A percentile compares a stretch with the other conserved stretches of the same genome.
Evolutionary conservation across 2,797 vertebrate species (phyloP).

Genomic region (Astyanax mexicanus): DNA sequence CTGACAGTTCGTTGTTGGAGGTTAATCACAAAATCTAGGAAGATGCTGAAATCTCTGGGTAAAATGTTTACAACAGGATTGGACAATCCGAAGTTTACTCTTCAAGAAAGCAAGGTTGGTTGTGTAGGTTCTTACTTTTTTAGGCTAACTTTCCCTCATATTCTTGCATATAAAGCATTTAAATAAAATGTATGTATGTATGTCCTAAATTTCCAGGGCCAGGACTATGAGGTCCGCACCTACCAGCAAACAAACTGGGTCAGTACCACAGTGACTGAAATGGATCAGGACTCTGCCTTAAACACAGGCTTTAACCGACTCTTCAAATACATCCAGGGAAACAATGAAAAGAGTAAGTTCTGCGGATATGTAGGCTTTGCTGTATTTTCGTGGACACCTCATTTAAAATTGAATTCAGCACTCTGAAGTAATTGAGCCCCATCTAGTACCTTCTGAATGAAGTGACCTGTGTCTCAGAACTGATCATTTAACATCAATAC

Average conservation of each 20-base stretch:
- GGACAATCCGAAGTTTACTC: conserved; percentile 71
- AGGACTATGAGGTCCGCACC: conserved; percentile 78
- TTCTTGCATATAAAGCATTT: not conserved
- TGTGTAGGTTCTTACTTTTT: too few species aligned
- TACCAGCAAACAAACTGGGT: conserved; percentile 76
- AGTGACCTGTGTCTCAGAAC: too few species aligned
- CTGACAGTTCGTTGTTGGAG: not conserved
- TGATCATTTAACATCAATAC: too few species aligned
- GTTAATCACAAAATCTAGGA: not conserved
- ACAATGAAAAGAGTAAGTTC: conserved; percentile 75
- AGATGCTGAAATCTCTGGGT: conserved; percentile 75
- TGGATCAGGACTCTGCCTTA: conserved; percentile 65
- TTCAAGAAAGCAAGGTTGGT: conserved; percentile 70
- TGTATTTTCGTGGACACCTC: not conserved
- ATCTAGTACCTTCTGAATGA: too few species aligned
- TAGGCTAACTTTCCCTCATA: not conserved
- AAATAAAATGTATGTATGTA: not conserved
- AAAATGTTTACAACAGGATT: conserved; percentile 74
- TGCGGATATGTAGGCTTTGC: too few species aligned
- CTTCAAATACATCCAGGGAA: conserved; percentile 80
- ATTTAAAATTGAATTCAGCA: too few species aligned
- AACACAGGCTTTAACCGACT: conserved; percentile 73
- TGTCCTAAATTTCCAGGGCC: conserved; percentile 58
- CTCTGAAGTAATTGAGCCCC: too few species aligned
- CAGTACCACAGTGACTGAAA: conserved; percentile 73